phyloP scores from a whole-genome alignment of 2,888 invertebrate species.

The Ennomos quercinarius region DNA sequence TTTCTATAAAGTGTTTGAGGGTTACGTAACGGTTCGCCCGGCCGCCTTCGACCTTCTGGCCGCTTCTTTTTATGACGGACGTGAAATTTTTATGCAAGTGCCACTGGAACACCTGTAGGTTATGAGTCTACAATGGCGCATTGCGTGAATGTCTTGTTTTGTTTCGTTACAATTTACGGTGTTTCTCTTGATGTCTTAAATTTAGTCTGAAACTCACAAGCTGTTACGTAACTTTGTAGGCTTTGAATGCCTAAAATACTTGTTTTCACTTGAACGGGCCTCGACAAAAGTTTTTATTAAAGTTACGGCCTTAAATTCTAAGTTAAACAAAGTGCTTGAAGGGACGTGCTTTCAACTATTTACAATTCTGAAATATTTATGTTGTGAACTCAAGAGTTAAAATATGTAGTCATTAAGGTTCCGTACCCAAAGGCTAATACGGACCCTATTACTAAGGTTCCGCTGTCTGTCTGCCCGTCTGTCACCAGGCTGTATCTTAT shows the following conservation, averaged over 20 bases:
- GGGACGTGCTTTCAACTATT: conserved; percentile 13
- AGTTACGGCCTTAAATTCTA: conserved; percentile 22
- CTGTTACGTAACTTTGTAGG: conserved; percentile 21
- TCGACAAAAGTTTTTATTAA: conserved; percentile 19
- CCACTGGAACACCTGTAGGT: conserved; percentile 41
- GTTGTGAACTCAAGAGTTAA: neutral
- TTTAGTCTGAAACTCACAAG: conserved; percentile 21
- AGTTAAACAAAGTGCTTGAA: conserved; percentile 17
- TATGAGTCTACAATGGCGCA: conserved; percentile 42
- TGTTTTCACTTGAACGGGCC: conserved; percentile 18
- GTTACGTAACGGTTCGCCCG: conserved; percentile 28
- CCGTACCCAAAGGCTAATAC: too few species aligned
- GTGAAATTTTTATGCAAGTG: conserved; percentile 50
- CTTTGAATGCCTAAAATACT: conserved; percentile 23
- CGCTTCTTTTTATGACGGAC: conserved; percentile 47
- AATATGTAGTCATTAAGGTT: too few species aligned
- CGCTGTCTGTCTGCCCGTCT: too few species aligned
- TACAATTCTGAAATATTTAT: neutral
- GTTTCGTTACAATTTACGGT: conserved; percentile 31
- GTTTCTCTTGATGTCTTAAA: conserved; percentile 21
- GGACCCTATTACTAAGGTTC: too few species aligned
- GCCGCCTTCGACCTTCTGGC: conserved; percentile 24
- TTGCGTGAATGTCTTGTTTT: conserved; percentile 43
- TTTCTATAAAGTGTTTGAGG: conserved; percentile 28
- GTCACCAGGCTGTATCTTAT: too few species aligned